Evolutionary conservation across 2,888 invertebrate genomes (phyloP).

Genomic region (Drosophila subsilvestris): DNA sequence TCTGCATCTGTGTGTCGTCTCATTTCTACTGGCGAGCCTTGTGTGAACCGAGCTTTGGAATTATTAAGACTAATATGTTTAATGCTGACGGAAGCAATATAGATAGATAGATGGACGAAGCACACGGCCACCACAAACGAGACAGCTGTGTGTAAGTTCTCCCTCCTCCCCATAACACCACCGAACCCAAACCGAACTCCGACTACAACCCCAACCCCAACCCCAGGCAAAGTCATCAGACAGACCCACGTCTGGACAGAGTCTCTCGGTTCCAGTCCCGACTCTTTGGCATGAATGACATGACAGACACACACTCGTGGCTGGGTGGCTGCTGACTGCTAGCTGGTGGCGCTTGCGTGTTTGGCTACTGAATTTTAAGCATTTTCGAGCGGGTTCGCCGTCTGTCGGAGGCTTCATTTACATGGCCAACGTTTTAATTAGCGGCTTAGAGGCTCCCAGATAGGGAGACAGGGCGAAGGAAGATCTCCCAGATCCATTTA

Average conservation of each 20-base stretch:
- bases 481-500: slow-evolving; percentile 28
- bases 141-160: slow-evolving; percentile 5
- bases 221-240: slow-evolving; percentile 16
- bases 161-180: background rate
- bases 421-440: slow-evolving; percentile 72
- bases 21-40: slow-evolving; percentile 21
- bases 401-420: slow-evolving; percentile 57
- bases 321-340: slow-evolving; percentile 4
- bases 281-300: slow-evolving; percentile 32
- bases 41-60: slow-evolving; percentile 61
- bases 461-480: slow-evolving; percentile 22
- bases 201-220: background rate
- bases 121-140: slow-evolving; percentile 52
- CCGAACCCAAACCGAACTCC: slow-evolving; percentile 9
- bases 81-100: slow-evolving; percentile 75
- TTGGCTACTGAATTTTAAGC: slow-evolving; percentile 56
- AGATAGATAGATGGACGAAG: slow-evolving; percentile 52
- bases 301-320: slow-evolving; percentile 45
- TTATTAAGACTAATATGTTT: slow-evolving; percentile 70
- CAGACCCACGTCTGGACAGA: slow-evolving; percentile 9
- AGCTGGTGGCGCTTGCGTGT: slow-evolving; percentile 57
- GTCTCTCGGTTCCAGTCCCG: slow-evolving; percentile 22
- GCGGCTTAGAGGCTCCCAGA: slow-evolving; percentile 40
- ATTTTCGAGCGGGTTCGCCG: slow-evolving; percentile 43
- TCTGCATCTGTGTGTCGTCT: slow-evolving; percentile 35